Evolutionary conservation across 2,888 invertebrate species (phyloP), one percentile per base, ranked within the genome.

Genomic region (Anarsia innoxiella): DNA sequence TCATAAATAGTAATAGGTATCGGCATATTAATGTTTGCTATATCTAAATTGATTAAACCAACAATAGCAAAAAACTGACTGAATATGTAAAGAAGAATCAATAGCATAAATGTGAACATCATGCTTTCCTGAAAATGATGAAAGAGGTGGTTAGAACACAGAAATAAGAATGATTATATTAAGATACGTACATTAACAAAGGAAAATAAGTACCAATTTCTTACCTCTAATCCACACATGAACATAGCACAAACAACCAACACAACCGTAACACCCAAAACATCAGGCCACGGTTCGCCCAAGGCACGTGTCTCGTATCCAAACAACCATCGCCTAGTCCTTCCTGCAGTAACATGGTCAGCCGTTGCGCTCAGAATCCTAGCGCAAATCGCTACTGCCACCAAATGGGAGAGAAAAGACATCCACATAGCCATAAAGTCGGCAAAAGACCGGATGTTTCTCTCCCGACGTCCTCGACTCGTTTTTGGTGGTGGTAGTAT

Each of bases 221-320:
- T 8, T 23, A 46, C 45, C 79, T 89, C 89, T 23, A 89, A 63
- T 23, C 89, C 89, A 50, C 89, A 82, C 88, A 89, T 89, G 51
- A 88, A 89, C 72, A 89, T 82, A 23, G 86, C 83, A 23, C 88
- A 87, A 2, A 88, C 86, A 0, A 88, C 86, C 56, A 88, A 80
- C 4, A 89, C 86, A 14, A 89, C 87, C 0, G 87, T 87, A 2
- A 89, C 87, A 3, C 89, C 89, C 2, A 89, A 53, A 2, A 89
- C 87, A 54, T 89, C 89, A 13, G 89, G 89, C 88, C 88, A 88
- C 1, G 89, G 88, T 51, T 89, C 89, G 0, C 88, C 88, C 36
- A 88, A 60, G 1, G 87, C 78, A 50, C 86, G 78, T 3, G 88
- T 86, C 53, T 88, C 87, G 48, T 87, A 77, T 1, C 88, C 88